Evolutionary conservation across 1,140 invertebrate genomes (phyloP).

Genomic region (Cotesia typhae): DNA sequence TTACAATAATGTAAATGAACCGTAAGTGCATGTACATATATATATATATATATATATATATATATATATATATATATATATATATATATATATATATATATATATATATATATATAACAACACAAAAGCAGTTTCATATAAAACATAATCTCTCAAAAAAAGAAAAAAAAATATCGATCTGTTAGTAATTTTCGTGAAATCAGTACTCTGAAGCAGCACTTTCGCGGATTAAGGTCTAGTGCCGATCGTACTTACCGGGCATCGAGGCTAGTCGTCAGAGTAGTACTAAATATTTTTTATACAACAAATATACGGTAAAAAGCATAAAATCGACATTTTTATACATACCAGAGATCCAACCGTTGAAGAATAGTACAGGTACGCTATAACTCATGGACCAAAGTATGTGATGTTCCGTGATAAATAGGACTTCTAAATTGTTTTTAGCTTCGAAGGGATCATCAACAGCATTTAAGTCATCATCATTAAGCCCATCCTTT

Average conservation of each 20-base stretch:
- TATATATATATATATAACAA: no score
- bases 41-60: no score
- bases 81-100: no score
- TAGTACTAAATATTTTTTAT: background rate
- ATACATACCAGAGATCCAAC: constrained; percentile 62
- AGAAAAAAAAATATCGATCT: no score
- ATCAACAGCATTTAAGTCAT: constrained; percentile 31
- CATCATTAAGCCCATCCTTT: constrained; percentile 16
- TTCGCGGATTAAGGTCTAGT: constrained; percentile 56
- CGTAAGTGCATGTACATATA: no score
- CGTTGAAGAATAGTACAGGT: constrained; percentile 70
- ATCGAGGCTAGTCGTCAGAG: background rate
- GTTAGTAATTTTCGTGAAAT: constrained; percentile 26
- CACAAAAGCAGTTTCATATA: no score
- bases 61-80: no score
- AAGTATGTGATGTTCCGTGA: constrained; percentile 64
- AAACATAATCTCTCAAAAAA: no score
- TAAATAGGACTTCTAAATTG: constrained; percentile 50
- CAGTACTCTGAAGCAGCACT: constrained; percentile 44
- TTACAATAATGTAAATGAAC: constrained; percentile 4
- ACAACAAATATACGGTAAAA: background rate
- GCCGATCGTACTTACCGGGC: constrained; percentile 44
- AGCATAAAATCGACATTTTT: background rate
- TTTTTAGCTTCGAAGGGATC: constrained; percentile 57
- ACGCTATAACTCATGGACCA: constrained; percentile 70